Evolutionary conservation across 1,140 invertebrate genomes (phyloP).

Genomic region (Drosophila repleta): DNA sequence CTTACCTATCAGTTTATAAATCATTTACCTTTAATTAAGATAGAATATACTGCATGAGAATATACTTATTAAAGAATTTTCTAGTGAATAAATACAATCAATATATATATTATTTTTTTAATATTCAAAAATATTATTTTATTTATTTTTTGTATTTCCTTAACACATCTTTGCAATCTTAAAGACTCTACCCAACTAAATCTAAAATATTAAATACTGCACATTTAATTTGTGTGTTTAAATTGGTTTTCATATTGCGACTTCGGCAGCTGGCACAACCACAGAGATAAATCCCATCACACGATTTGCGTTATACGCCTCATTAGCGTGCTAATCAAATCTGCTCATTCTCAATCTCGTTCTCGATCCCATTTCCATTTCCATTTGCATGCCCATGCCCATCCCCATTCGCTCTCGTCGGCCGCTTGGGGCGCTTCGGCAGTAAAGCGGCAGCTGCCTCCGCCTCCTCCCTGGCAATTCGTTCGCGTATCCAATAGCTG

Average conservation of each 20-base stretch:
- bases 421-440: slow-evolving; percentile 52
- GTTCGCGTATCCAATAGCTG: slow-evolving; percentile 77
- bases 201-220: slow-evolving; percentile 11
- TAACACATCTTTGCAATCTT: background rate
- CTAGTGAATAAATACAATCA: too few relatives aligned
- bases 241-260: background rate
- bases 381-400: background rate
- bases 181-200: background rate
- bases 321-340: slow-evolving; percentile 58
- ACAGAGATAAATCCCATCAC: slow-evolving; percentile 12
- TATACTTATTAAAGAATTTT: too few relatives aligned
- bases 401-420: background rate
- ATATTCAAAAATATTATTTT: too few relatives aligned
- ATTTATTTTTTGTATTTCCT: too few relatives aligned
- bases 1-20: too few relatives aligned
- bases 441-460: slow-evolving; percentile 63
- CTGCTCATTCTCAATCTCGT: slow-evolving; percentile 10
- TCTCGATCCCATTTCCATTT: background rate
- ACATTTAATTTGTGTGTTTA: background rate
- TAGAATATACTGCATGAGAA: too few relatives aligned
- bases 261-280: slow-evolving; percentile 1
- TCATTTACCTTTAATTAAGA: too few relatives aligned
- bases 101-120: too few relatives aligned
- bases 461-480: slow-evolving; percentile 70
- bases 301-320: slow-evolving; percentile 35